These are phyloP conservation scores for Orthosia incerta DNA, from an alignment of 2,888 invertebrate species.

Conservation along the genomic window DNA sequence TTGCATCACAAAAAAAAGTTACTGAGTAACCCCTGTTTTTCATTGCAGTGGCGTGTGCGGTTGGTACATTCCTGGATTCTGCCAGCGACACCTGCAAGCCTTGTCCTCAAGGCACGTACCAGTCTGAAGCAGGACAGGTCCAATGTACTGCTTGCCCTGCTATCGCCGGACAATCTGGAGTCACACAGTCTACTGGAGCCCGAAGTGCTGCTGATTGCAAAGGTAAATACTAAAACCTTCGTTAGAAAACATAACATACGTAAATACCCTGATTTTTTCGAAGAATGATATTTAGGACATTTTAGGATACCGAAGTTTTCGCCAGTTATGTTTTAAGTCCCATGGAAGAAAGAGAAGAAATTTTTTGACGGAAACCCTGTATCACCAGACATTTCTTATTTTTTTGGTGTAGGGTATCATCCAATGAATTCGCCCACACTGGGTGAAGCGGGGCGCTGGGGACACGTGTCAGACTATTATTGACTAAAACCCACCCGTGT, in stretches of 20 bases:
- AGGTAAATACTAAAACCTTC: conserved; percentile 83
- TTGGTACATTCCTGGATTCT: conserved; percentile 96
- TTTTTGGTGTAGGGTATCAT: too few relatives aligned
- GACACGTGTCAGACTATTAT: too few relatives aligned
- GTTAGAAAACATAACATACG: neutral
- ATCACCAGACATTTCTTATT: neutral
- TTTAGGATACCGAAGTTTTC: neutral
- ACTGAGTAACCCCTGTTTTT: neutral
- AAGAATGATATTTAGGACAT: too few relatives aligned
- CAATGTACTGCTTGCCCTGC: conserved; percentile 97
- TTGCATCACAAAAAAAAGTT: neutral
- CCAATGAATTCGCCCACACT: too few relatives aligned
- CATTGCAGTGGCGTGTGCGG: conserved; percentile 95
- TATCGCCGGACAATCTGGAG: conserved; percentile 97
- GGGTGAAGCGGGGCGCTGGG: too few relatives aligned
- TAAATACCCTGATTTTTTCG: neutral
- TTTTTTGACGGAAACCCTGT: too few relatives aligned
- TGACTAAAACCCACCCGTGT: too few relatives aligned
- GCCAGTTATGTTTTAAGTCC: too few relatives aligned
- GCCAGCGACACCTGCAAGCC: conserved; percentile 95
- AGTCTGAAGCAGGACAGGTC: conserved; percentile 97
- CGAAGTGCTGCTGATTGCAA: conserved; percentile 97
- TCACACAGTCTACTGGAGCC: conserved; percentile 96
- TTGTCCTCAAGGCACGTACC: conserved; percentile 97
- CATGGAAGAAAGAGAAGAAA: too few relatives aligned